Evolutionary conservation across 2,797 vertebrate genomes (phyloP), one percentile per base, ranked within the genome.

Genomic region (Sebastes kiyomatsui): DNA sequence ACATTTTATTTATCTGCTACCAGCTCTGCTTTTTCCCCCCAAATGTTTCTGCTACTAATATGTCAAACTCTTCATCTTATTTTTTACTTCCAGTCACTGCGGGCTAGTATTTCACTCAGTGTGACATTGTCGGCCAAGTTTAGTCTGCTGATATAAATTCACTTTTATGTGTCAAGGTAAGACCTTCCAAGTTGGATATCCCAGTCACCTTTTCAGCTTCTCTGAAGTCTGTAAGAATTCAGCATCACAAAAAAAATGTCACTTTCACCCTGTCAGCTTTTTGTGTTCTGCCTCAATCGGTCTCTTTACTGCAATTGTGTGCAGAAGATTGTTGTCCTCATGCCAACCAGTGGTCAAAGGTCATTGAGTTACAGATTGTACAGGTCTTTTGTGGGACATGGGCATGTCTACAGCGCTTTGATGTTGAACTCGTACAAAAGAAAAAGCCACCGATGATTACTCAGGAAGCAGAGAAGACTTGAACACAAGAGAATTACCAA

Each of bases 391-490:
- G 72, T 75, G 67, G 77, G 69, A 81, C 56, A 69, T 8, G 9
- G 58, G 33, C 67, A 58, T 70, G 75, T 65, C 62, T 32, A 72
- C 38, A 25, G 68, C 16, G 59, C 91, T 95, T 95, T 94, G 89
- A 94, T 89, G 88, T 93, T 70, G 56, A 52, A 61, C 56, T 78
- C 66, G 73, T 75, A 87, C 80, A 75, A 83, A 87, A 85, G 60
- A 58, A 72, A 93, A 90, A 35, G 81, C 87, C 84, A 85, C 88
- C 67, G 85, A 88, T 94, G 90, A 92, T 90, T 94, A 82, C 83
- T 83, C 91, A 93, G 92, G 92, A 95, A 93, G 88, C 80, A 87
- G 80, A 81, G 88, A 90, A 82, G 85, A 86, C 81, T 90, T 83
- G 84, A 86, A 91, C 86, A 90, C 85, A 79, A 80, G 87, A 94